Conservation (phyloP, 2,888 invertebrate genomes). For the Romanomermis culicivorax region DNA sequence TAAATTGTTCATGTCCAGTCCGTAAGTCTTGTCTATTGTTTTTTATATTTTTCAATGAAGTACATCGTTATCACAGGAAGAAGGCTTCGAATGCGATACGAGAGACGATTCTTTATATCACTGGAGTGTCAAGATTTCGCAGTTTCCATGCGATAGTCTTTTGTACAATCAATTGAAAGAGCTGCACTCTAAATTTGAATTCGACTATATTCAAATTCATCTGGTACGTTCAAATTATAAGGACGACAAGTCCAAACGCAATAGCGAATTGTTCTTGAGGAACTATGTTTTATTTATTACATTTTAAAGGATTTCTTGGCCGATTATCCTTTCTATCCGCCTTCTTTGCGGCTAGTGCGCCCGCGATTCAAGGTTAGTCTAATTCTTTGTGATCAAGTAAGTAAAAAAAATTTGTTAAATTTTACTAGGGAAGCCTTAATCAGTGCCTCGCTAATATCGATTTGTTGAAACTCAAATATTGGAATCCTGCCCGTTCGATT, state of each 20-base stretch:
- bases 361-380: conserved; percentile 25
- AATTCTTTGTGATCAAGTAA: background rate
- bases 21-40: background rate
- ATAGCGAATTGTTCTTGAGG: background rate
- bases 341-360: conserved; percentile 27
- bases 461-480: conserved; percentile 28
- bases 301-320: conserved; percentile 27
- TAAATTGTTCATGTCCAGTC: no score
- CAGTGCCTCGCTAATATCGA: conserved; percentile 28
- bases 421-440: conserved; percentile 24
- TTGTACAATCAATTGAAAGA: conserved; percentile 22
- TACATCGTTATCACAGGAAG: background rate
- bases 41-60: background rate
- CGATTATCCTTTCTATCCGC: conserved; percentile 32
- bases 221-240: no score
- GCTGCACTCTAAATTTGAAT: conserved; percentile 23
- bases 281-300: background rate
- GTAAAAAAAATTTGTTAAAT: no score
- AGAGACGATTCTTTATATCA: conserved; percentile 8
- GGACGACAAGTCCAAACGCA: conserved; percentile 14
- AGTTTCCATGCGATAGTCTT: conserved; percentile 8
- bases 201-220: conserved; percentile 29
- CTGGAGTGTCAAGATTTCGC: conserved; percentile 5
- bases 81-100: conserved; percentile 1
- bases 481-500: conserved; percentile 31